Evolutionary conservation across 2,797 vertebrate genomes (phyloP), one percentile per base, ranked within the genome.

Genomic region (Carduelis carduelis): DNA sequence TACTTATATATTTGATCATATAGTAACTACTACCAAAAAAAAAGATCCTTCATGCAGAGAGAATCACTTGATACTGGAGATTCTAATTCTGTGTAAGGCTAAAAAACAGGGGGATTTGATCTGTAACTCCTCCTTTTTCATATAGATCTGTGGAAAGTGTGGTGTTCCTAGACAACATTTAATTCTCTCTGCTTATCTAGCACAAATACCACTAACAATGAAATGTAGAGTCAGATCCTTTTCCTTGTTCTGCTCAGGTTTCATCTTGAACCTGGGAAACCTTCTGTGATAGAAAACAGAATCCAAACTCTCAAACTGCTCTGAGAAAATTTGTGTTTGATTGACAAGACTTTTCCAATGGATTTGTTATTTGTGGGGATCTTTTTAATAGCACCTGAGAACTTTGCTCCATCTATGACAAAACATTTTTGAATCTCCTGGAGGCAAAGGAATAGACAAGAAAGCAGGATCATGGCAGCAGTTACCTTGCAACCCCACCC

Each of bases 351-450:
- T 87, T 84, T 92, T 94, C 56, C 44, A 63, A 21, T 23, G 26
- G 27, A 74, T 74, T 78, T 50, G 16, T 11, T 61, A 7, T 46
- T 88, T 60, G 12, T 35, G 47, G 0, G 7, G 0, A 0, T 0
- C 1, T 34, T 84, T 70, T 86, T 68, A 57, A 50, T 68, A 86
- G n/a, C 8, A 52, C 4, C 24, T 53, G 39, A 93, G 39, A 87
- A 61, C 24, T 82, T 87, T 72, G 16, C 17, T 63, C 11, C 10
- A 34, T 44, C 41, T 69, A 37, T 68, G 50, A 68, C 70, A 86
- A 83, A 88, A 50, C 0, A 0, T 24, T 39, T 71, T 77, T 88
- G n/a, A 75, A 24, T 83, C 11, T 75, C 49, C 75, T 44, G 64
- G 53, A 80, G 30, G 16, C 22, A 61, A 89, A 75, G 21, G 41